phyloP scores from a whole-genome alignment of 2,797 vertebrate species.

The Halcyon smyrnensis region DNA sequence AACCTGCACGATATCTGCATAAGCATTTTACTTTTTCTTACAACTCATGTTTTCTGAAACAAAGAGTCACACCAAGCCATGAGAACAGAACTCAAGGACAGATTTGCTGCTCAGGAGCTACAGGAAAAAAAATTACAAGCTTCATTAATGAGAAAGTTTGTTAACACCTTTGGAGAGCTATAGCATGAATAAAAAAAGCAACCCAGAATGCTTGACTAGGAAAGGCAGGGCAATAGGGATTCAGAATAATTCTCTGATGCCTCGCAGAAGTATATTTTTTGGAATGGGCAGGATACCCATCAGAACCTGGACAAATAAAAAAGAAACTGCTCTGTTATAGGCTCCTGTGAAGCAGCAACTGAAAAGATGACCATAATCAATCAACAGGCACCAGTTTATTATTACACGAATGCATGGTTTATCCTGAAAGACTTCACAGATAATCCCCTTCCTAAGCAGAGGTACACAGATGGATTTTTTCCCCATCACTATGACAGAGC shows the following conservation, averaged over 20 bases:
- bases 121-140: background rate
- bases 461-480: background rate
- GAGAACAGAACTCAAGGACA: background rate
- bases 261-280: background rate
- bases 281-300: background rate
- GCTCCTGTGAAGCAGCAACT: background rate
- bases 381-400: background rate
- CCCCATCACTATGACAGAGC: rapidly evolving
- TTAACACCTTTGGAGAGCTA: background rate
- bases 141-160: background rate
- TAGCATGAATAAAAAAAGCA: background rate
- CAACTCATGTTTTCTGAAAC: background rate
- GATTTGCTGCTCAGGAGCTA: background rate
- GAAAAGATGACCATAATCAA: background rate
- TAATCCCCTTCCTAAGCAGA: background rate
- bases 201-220: background rate
- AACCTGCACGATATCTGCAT: background rate
- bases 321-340: background rate
- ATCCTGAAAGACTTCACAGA: background rate
- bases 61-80: background rate
- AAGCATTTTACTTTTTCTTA: background rate
- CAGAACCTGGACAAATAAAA: background rate
- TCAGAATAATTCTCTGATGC: background rate
- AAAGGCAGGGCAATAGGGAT: background rate
- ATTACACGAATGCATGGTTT: background rate